phyloP scores from a whole-genome alignment of 2,113 vertebrate species.

The Balaenoptera acutorostrata region DNA sequence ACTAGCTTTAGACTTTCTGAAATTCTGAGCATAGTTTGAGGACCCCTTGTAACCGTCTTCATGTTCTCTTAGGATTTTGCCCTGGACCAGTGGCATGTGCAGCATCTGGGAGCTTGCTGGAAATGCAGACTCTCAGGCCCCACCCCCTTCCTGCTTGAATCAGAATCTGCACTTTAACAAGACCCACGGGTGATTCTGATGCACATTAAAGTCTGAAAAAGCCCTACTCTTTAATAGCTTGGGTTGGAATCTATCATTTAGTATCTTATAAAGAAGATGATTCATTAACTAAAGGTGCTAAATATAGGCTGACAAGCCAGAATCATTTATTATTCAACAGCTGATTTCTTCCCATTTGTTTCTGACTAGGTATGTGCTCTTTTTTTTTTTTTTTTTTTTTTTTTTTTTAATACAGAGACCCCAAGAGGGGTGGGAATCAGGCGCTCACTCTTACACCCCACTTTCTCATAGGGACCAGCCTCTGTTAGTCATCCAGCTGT shows the following conservation, averaged over 20 bases:
- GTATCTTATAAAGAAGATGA: background rate
- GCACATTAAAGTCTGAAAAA: background rate
- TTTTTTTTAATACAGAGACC: background rate
- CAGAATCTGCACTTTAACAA: background rate
- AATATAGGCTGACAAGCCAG: background rate
- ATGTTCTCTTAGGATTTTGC: background rate
- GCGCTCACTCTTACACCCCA: rapidly evolving
- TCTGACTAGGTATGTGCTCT: background rate
- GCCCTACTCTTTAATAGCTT: background rate
- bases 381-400: too few relatives aligned
- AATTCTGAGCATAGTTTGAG: background rate
- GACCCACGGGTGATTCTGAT: background rate
- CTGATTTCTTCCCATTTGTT: background rate
- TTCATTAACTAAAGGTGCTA: background rate
- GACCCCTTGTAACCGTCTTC: background rate
- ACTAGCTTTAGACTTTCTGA: background rate
- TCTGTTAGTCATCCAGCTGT: background rate
- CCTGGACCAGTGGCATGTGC: background rate
- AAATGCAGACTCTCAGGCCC: background rate
- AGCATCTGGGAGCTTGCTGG: background rate
- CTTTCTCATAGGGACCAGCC: background rate
- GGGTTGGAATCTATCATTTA: background rate
- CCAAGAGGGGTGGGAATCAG: background rate
- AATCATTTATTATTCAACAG: background rate
- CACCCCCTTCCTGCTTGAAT: background rate